Conservation (phyloP, 2,113 vertebrate species). For the Cebus imitator region DNA sequence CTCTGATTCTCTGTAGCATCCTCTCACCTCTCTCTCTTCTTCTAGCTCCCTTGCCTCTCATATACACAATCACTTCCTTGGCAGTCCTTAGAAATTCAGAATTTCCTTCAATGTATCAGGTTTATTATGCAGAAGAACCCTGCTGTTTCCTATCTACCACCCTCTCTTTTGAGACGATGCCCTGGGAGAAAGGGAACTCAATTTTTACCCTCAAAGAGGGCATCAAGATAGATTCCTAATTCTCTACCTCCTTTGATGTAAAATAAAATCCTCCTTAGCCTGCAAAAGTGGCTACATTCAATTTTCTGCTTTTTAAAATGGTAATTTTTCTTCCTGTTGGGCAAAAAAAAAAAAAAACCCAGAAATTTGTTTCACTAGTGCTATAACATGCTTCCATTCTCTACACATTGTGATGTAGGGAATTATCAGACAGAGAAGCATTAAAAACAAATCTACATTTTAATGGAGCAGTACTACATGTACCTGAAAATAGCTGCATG, state of each 20-base stretch:
- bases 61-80: not conserved
- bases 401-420: not conserved
- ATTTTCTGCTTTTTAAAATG: constrained; percentile 24
- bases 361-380: constrained; percentile 46
- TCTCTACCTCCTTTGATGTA: not conserved
- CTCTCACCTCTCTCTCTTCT: not conserved
- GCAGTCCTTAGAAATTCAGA: not conserved
- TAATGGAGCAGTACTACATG: not conserved
- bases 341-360: not conserved
- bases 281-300: not conserved
- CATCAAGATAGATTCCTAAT: not conserved
- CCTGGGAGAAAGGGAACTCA: not conserved
- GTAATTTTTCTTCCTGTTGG: not conserved
- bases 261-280: not conserved
- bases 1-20: not conserved
- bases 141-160: not conserved
- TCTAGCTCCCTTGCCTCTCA: not conserved
- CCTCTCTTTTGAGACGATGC: not conserved
- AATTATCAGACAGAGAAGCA: constrained; percentile 41
- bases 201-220: not conserved
- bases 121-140: not conserved
- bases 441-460: not conserved
- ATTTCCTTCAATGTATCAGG: not conserved
- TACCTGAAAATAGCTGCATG: constrained; percentile 25
- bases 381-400: not conserved